Percentiles rank a stretch among this genome's conserved stretches.
Evolutionary conservation across 92 coral and sea anemone species (phyloP).

Genomic region (Parazoanthus darwini): DNA sequence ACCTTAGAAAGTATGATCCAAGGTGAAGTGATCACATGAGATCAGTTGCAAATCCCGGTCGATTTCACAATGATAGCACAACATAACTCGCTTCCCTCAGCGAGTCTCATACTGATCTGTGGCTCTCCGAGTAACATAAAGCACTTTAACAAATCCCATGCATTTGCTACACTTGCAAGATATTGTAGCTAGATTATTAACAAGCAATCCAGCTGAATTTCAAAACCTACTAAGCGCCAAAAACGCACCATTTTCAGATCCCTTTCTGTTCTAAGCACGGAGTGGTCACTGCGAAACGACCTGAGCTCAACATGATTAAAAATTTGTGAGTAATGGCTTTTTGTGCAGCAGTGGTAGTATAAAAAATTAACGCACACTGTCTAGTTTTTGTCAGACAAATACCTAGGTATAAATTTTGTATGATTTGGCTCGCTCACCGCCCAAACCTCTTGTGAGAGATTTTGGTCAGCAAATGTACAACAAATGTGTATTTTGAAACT

Average conservation of each 20-base stretch:
- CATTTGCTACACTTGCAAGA: slow-evolving; percentile 9
- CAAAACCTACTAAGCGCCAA: not conserved
- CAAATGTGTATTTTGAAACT: slow-evolving; percentile 16
- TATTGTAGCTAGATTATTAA: not conserved
- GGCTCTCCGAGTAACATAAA: slow-evolving; percentile 28
- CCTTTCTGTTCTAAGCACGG: slow-evolving; percentile 22
- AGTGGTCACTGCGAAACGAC: slow-evolving; percentile 66
- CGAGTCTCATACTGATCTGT: not conserved
- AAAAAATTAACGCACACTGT: slow-evolving; percentile 99
- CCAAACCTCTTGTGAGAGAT: slow-evolving; percentile 40
- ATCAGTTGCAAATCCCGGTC: slow-evolving; percentile 38
- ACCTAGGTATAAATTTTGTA: slow-evolving; percentile 90
- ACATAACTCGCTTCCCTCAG: not conserved
- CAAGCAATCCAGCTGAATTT: not conserved
- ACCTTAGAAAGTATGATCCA: slow-evolving; percentile 37
- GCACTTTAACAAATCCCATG: slow-evolving; percentile 8
- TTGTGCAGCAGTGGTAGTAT: slow-evolving; percentile 88
- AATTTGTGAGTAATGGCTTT: slow-evolving; percentile 98
- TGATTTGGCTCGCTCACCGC: slow-evolving; percentile 67
- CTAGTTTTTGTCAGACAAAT: slow-evolving; percentile 96
- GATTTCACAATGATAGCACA: slow-evolving; percentile 25
- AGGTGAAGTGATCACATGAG: slow-evolving; percentile 2
- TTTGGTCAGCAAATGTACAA: slow-evolving; percentile 55
- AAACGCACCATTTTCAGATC: not conserved
- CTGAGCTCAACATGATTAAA: slow-evolving; percentile 91